These are phyloP conservation scores for Mimumesa dahlbomi DNA, from an alignment of 2,888 invertebrate species.

Conservation along the genomic window DNA sequence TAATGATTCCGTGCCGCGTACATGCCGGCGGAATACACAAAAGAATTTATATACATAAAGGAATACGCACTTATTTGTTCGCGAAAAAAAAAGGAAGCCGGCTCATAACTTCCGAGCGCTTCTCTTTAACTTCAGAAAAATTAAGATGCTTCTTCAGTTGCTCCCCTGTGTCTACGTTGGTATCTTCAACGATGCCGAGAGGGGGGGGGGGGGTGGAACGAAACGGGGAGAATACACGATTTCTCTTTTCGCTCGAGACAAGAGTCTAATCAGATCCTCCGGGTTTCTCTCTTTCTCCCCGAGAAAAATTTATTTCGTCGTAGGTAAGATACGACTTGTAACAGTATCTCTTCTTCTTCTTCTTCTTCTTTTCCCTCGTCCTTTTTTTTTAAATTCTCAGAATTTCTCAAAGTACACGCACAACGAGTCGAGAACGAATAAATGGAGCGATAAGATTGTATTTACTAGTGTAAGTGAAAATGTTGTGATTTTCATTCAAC, in stretches of 20 bases:
- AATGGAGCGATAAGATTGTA: too few relatives aligned
- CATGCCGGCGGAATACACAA: constrained; percentile 19
- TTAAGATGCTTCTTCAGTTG: constrained; percentile 36
- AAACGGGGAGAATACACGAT: constrained; percentile 9
- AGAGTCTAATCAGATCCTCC: constrained; percentile 51
- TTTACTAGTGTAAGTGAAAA: too few relatives aligned
- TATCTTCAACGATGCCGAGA: too few relatives aligned
- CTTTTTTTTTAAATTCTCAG: neutral
- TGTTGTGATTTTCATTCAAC: too few relatives aligned
- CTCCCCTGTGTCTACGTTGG: neutral
- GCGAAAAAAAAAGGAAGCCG: constrained; percentile 1
- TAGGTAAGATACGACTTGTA: neutral
- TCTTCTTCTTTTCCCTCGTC: neutral
- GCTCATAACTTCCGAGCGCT: constrained; percentile 4
- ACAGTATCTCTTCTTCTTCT: neutral
- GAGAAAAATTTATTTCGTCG: constrained; percentile 29
- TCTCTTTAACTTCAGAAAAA: constrained; percentile 32
- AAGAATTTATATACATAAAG: constrained; percentile 4
- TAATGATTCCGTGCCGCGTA: constrained; percentile 4
- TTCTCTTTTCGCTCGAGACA: constrained; percentile 27
- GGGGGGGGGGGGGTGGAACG: neutral
- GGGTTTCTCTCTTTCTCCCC: neutral
- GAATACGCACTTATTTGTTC: constrained; percentile 24
- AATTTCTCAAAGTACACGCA: too few relatives aligned
- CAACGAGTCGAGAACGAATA: too few relatives aligned